These are phyloP conservation scores for Gnathonemus longibarbis DNA, from an alignment of 2,113 vertebrate species.

Conservation along the genomic window DNA sequence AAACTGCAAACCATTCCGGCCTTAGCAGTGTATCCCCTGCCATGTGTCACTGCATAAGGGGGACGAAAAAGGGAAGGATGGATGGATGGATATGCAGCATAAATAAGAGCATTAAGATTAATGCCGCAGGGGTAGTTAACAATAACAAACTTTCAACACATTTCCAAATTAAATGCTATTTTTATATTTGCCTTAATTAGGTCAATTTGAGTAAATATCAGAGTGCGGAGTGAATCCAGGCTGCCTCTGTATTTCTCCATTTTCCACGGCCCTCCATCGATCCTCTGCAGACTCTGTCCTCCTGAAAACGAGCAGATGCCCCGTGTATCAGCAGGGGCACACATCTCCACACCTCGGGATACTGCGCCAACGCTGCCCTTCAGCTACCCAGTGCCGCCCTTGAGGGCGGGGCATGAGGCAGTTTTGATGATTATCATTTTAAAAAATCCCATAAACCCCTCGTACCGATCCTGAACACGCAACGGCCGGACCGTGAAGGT, in stretches of 20 bases:
- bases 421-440: not conserved
- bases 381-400: not conserved
- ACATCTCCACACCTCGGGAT: not conserved
- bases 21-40: not conserved
- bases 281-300: not conserved
- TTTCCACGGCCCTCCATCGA: not conserved
- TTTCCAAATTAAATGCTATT: not conserved
- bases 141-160: not conserved
- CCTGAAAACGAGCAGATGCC: not conserved
- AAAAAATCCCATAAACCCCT: constrained; percentile 5
- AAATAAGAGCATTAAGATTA: not conserved
- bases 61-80: not conserved
- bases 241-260: not conserved
- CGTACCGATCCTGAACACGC: not conserved
- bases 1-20: not conserved
- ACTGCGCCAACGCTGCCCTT: not conserved
- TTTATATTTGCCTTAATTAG: constrained; percentile 8
- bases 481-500: constrained; percentile 3
- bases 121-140: not conserved
- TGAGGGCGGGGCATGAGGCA: not conserved
- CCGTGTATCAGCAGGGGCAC: not conserved
- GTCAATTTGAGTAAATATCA: constrained; percentile 13
- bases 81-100: not conserved
- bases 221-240: not conserved
- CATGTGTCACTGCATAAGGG: not conserved